Base-by-base conservation (phyloP, 2,797 vertebrate genomes). In the Denticeps clupeoides region DNA sequence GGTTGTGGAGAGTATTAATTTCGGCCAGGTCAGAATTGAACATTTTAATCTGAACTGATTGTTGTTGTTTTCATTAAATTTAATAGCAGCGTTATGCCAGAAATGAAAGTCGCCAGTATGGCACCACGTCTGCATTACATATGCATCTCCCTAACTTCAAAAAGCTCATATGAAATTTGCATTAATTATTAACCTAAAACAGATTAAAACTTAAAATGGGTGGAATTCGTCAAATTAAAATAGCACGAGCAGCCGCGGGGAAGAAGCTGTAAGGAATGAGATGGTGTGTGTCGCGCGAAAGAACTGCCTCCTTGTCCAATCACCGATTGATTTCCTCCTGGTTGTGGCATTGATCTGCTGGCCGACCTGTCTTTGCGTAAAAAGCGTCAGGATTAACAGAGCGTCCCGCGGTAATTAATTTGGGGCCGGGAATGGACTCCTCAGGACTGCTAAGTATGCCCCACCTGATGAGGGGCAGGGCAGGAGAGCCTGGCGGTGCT, bases 351-450 rank as follows among this genome's bases (percentile, higher is more conserved):
- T 63, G 62, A 62, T 68, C 43, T 55, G 44, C 44, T 62, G 65
- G 56, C 65, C 41, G 47, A 46, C 53, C 64, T 55, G 73, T 70
- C 67, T 71, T 59, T 60, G 58, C 69, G 64, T 64, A 64, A 67
- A n/a, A 67, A 67, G 61, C 53, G 53, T 59, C 58, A 64, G 64
- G 64, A 64, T 64, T 67, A 67, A 67, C 61, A 64, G 64, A 67
- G 64, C 67, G 58, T 61, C 60, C 47, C 48, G 49, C 51, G 61
- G 58, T 67, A 63, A 64, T 64, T 67, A 56, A 67, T 67, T 64
- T 67, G 45, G 53, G 51, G 56, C 58, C 54, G 56, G 58, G 27
- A 67, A 67, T 64, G 61, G 57, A 67, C 60, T 67, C 53, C 60
- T 48, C 53, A 49, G 42, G 61, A 61, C 61, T 67, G 64, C 61